Conservation (phyloP, 2,888 invertebrate species). For the Anarsia innoxiella region DNA sequence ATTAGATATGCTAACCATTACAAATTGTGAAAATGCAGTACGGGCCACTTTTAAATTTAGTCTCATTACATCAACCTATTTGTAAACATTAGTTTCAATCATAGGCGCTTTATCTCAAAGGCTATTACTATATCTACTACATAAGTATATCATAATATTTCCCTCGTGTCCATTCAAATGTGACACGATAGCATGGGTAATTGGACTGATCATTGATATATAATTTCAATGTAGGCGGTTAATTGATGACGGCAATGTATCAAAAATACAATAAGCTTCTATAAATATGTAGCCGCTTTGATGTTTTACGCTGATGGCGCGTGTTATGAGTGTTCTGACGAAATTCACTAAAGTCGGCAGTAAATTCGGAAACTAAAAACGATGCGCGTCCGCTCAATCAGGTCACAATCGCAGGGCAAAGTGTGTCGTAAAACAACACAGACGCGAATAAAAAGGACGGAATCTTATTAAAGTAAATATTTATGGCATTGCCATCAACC, state of each 20-base stretch:
- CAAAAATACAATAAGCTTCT: too few species aligned
- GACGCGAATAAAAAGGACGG: conserved; percentile 65
- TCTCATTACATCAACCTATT: too few species aligned
- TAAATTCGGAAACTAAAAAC: conserved; percentile 2
- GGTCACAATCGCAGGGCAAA: conserved; percentile 58
- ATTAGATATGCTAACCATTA: conserved; percentile 2
- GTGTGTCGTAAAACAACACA: conserved; percentile 65
- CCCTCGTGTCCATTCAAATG: conserved; percentile 27
- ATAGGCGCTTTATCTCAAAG: too few species aligned
- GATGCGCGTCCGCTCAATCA: conserved; percentile 17
- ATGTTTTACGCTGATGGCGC: too few species aligned
- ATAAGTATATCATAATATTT: conserved; percentile 3
- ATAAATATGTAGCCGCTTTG: too few species aligned
- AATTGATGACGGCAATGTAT: too few species aligned
- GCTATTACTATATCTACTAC: neutral
- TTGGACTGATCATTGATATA: conserved; percentile 27
- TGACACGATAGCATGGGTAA: conserved; percentile 30
- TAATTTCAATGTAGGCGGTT: conserved; percentile 6
- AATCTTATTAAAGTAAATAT: conserved; percentile 75
- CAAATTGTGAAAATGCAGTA: conserved; percentile 4
- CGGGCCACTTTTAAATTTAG: neutral
- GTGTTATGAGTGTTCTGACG: too few species aligned
- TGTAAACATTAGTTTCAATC: too few species aligned
- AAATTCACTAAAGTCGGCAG: too few species aligned
- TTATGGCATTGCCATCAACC: conserved; percentile 72